A percentile compares a stretch with the other conserved stretches of the same genome.
Evolutionary conservation across 2,888 invertebrate species (phyloP).

Genomic region (Chesias legatella): DNA sequence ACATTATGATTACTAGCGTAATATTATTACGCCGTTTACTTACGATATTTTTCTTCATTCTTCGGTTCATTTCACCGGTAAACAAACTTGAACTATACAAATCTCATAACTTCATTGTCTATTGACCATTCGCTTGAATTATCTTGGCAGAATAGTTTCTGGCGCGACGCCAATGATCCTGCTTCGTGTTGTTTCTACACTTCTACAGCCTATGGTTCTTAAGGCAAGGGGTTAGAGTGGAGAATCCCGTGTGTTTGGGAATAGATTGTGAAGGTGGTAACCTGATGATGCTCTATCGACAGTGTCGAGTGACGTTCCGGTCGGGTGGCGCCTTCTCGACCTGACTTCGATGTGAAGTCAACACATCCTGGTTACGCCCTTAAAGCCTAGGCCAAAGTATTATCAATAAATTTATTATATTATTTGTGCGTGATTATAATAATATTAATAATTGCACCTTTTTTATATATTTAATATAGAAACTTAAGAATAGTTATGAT

Average conservation of each 20-base stretch:
- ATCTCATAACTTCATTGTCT: constrained; percentile 34
- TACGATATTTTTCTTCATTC: too few relatives aligned
- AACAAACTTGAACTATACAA: too few relatives aligned
- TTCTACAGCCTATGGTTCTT: constrained; percentile 10
- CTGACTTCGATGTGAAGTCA: constrained; percentile 52
- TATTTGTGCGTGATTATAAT: too few relatives aligned
- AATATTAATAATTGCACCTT: too few relatives aligned
- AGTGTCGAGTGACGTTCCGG: constrained; percentile 67
- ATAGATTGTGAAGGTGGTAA: constrained; percentile 42
- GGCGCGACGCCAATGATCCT: constrained; percentile 45
- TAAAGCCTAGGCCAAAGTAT: not conserved
- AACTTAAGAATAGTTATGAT: too few relatives aligned
- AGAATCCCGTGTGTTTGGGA: constrained; percentile 17
- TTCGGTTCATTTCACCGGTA: too few relatives aligned
- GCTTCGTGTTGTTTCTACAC: constrained; percentile 19
- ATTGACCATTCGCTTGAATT: constrained; percentile 40
- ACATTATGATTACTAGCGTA: too few relatives aligned
- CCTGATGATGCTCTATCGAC: constrained; percentile 54
- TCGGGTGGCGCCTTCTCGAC: constrained; percentile 46
- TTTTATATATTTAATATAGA: too few relatives aligned
- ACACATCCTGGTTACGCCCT: constrained; percentile 45
- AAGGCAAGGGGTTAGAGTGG: constrained; percentile 22
- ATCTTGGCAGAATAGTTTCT: constrained; percentile 48
- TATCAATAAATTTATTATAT: too few relatives aligned
- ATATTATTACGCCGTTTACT: too few relatives aligned